Conservation (phyloP, 2,888 invertebrate genomes). For the Tortrix viridana region DNA sequence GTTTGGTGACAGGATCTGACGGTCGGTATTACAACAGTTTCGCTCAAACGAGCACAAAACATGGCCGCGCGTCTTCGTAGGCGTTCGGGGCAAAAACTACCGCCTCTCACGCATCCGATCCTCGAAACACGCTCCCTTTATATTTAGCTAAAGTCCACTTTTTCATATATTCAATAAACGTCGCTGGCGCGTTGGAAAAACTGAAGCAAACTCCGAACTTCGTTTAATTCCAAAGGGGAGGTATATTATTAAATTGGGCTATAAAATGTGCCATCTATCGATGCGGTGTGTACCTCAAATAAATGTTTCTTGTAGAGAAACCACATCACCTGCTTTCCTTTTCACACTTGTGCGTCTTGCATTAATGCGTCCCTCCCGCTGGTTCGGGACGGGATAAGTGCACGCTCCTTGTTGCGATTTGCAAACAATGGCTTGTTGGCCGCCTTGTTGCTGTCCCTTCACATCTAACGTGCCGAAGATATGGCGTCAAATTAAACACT, state of each 20-base stretch:
- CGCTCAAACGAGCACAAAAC: constrained; percentile 56
- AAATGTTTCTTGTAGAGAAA: constrained; percentile 45
- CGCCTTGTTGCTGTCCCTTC: constrained; percentile 68
- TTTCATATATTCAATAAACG: constrained; percentile 58
- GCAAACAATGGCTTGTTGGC: constrained; percentile 82
- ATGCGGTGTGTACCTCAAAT: constrained; percentile 46
- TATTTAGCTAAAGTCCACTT: constrained; percentile 63
- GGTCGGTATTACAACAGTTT: constrained; percentile 50
- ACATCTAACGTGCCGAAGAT: constrained; percentile 69
- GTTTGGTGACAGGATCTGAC: constrained; percentile 48
- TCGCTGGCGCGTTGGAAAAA: constrained; percentile 54
- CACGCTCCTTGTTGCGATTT: constrained; percentile 71
- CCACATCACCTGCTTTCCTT: constrained; percentile 43
- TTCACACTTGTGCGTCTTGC: constrained; percentile 45
- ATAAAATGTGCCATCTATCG: constrained; percentile 60
- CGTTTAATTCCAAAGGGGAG: constrained; percentile 48
- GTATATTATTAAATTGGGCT: constrained; percentile 59
- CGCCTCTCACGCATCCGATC: constrained; percentile 56
- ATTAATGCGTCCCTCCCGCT: constrained; percentile 53
- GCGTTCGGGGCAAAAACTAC: constrained; percentile 58
- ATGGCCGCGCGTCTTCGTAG: constrained; percentile 47
- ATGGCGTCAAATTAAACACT: constrained; percentile 71
- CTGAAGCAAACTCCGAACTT: constrained; percentile 48
- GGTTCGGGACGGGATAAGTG: constrained; percentile 57
- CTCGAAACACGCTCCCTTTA: constrained; percentile 54